Conservation (phyloP, 2,797 vertebrate genomes). For the Eurystomus glaucurus region DNA sequence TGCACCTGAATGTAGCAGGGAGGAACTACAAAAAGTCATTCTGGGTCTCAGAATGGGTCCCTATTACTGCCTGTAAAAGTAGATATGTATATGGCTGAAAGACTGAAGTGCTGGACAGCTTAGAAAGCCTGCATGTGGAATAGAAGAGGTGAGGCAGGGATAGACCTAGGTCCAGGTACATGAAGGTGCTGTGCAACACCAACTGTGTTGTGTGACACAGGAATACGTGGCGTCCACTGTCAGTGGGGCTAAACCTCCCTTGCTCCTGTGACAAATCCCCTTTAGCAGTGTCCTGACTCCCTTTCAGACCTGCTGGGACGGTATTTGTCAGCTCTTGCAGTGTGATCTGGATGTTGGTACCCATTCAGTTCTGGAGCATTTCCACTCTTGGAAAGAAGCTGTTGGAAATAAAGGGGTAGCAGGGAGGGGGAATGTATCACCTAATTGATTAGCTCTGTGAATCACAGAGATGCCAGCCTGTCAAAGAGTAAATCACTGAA, state of each 20-base stretch:
- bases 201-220: neutral
- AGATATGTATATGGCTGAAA: neutral
- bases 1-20: neutral
- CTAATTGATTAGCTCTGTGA: conserved; percentile 74
- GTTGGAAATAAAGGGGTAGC: conserved; percentile 44
- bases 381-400: conserved; percentile 46
- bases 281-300: neutral
- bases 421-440: conserved; percentile 42
- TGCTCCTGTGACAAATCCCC: neutral
- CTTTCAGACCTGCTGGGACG: neutral
- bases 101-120: neutral
- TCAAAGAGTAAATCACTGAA: conserved; percentile 74
- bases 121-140: neutral
- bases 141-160: neutral
- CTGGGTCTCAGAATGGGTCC: neutral
- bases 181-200: neutral
- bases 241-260: neutral
- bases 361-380: neutral
- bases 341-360: neutral
- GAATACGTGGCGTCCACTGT: neutral
- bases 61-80: neutral
- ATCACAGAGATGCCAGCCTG: conserved; percentile 66
- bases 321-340: neutral
- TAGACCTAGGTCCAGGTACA: neutral
- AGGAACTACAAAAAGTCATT: neutral